Base-by-base conservation (phyloP, 2,797 vertebrate species). In the Syndactyla subalaris region DNA sequence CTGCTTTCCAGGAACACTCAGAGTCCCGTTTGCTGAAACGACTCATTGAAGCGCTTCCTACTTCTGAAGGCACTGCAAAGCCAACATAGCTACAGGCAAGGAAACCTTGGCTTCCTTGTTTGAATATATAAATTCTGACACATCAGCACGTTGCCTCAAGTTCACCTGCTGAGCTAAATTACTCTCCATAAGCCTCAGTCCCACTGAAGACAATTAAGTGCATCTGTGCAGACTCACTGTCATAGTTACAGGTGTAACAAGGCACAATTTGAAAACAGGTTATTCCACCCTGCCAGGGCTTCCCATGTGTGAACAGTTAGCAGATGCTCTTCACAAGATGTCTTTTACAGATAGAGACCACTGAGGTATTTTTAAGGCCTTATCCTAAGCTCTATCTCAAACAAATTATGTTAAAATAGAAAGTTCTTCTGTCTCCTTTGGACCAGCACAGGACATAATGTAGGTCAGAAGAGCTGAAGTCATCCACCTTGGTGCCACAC, bases 41-140 rank as follows among this genome's bases (percentile, higher is more conserved):
- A 76, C 4, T 82, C 48, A 41, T 0, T n/a, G 14, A 63, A 62
- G 5, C 22, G 1, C 13, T 58, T 85, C 6, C 48, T 51, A 11
- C 9, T 70, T 5, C 14, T 12, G 7, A 41, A 22, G 0, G 1
- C 0, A 0, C 20, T 12, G 3, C 16, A 58, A 85, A 79, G n/a
- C 4, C 55, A 55, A 8, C 7, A 23, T 2, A 79, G 8, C 19
- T 41, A 45, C 36, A 51, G 3, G 3, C 19, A 32, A 73, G 1
- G 1, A 67, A 52, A 52, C 4, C 0, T 22, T 1, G 1, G 3
- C 10, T 67, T 12, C 8, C 26, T 78, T 67, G 11, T 55, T 67
- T 41, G 38, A 57, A 19, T 48, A 55, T 5, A 86, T 12, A 43
- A 85, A 80, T 67, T 29, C 57, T 80, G 41, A 77, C 68, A 70